These are phyloP conservation scores for Caradrina kadenii DNA, from an alignment of 2,888 invertebrate species.

Conservation along the genomic window DNA sequence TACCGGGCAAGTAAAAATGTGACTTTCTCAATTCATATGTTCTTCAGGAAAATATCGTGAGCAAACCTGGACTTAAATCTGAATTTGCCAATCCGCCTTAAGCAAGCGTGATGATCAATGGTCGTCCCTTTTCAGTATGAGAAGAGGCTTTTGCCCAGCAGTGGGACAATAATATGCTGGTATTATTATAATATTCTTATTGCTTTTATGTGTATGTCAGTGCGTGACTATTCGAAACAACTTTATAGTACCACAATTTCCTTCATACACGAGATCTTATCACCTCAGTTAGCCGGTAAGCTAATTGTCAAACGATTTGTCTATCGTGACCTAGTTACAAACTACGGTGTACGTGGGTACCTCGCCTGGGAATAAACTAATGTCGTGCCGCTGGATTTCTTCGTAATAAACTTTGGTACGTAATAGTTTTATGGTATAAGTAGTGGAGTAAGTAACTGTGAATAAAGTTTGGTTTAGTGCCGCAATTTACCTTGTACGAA, in stretches of 20 bases:
- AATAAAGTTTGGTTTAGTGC: conserved; percentile 51
- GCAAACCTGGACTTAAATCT: no score
- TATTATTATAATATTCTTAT: no score
- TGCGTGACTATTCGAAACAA: conserved; percentile 20
- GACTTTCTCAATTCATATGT: no score
- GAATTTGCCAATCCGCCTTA: no score
- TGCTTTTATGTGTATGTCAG: neutral
- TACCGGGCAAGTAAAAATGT: no score
- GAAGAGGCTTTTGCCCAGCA: no score
- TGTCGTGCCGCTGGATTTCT: conserved; percentile 51
- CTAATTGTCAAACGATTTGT: conserved; percentile 64
- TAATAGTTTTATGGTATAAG: conserved; percentile 59
- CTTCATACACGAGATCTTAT: conserved; percentile 36
- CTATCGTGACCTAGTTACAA: conserved; percentile 55
- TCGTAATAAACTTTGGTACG: conserved; percentile 57
- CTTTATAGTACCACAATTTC: conserved; percentile 26
- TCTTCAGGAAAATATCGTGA: no score
- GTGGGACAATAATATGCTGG: no score
- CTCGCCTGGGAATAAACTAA: conserved; percentile 53
- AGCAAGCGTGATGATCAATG: no score
- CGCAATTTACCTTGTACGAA: conserved; percentile 48
- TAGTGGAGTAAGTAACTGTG: conserved; percentile 43
- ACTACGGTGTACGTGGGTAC: conserved; percentile 41
- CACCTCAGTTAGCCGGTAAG: conserved; percentile 32
- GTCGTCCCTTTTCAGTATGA: no score